phyloP scores from a whole-genome alignment of 2,888 invertebrate species.

The Alcis repandata region DNA sequence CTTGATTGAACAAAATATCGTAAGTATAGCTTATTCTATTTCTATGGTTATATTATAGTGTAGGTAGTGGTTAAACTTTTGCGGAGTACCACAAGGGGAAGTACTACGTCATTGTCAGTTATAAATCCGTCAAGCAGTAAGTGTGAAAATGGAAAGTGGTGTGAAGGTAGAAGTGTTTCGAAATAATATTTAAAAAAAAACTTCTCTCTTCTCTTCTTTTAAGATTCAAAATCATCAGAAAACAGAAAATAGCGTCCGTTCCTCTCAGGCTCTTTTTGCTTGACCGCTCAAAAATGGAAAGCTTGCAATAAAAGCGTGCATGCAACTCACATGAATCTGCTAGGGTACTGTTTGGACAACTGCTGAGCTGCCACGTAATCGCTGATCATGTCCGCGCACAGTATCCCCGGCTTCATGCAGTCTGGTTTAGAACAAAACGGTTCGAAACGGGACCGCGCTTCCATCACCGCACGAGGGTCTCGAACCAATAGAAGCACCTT shows the following conservation, averaged over 20 bases:
- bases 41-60: neutral
- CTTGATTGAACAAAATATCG: no score
- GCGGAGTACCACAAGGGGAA: neutral
- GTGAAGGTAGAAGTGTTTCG: no score
- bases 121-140: no score
- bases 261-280: no score
- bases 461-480: constrained; percentile 94
- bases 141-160: no score
- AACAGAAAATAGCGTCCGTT: no score
- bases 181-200: neutral
- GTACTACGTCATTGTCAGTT: no score
- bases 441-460: neutral
- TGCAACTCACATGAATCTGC: constrained; percentile 4
- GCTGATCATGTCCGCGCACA: constrained; percentile 93
- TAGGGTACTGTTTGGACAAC: neutral
- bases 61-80: neutral
- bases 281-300: no score
- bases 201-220: no score
- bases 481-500: constrained; percentile 87
- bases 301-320: neutral
- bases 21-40: no score
- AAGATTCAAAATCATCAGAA: no score
- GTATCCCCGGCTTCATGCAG: constrained; percentile 91
- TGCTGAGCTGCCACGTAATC: constrained; percentile 90
- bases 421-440: constrained; percentile 89